A percentile compares a stretch with the other conserved stretches of the same genome.
Evolutionary conservation across 1,140 invertebrate species (phyloP).

Genomic region (Lamellibrachia luymesi): DNA sequence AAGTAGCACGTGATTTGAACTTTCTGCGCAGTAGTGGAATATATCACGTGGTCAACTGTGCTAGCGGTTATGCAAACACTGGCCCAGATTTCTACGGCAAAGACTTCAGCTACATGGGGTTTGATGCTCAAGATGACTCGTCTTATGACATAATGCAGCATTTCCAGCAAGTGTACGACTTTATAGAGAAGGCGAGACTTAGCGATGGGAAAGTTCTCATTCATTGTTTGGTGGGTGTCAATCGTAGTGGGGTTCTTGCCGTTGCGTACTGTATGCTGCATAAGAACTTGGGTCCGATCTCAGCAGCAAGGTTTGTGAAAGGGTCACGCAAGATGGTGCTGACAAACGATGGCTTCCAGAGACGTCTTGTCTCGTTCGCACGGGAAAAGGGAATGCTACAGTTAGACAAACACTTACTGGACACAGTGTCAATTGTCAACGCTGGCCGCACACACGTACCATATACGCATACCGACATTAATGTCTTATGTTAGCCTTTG

Average conservation of each 20-base stretch:
- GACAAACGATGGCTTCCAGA: conserved; percentile 25
- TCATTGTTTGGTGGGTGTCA: conserved; percentile 28
- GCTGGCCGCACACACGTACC: not conserved
- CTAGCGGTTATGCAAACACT: conserved; percentile 15
- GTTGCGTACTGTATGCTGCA: conserved; percentile 27
- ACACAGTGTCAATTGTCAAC: not conserved
- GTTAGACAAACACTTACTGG: not conserved
- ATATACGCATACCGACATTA: not conserved
- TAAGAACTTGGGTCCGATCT: conserved; percentile 25
- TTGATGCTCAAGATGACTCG: conserved; percentile 26
- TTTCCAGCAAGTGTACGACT: conserved; percentile 21
- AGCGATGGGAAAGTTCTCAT: conserved; percentile 25
- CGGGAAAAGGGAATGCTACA: conserved; percentile 22
- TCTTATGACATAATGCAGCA: conserved; percentile 28
- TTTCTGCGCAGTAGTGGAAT: conserved; percentile 19
- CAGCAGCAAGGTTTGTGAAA: conserved; percentile 23
- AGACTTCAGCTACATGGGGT: conserved; percentile 18
- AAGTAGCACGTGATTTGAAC: conserved; percentile 18
- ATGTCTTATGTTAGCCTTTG: not conserved
- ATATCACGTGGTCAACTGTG: conserved; percentile 27
- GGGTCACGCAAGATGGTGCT: conserved; percentile 16
- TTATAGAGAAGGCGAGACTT: conserved; percentile 24
- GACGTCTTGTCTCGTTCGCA: conserved; percentile 21
- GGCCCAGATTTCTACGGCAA: conserved; percentile 18
- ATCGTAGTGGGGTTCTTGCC: conserved; percentile 24